Base-by-base conservation (phyloP, 2,888 invertebrate species). In the Meghimatium bilineatum region DNA sequence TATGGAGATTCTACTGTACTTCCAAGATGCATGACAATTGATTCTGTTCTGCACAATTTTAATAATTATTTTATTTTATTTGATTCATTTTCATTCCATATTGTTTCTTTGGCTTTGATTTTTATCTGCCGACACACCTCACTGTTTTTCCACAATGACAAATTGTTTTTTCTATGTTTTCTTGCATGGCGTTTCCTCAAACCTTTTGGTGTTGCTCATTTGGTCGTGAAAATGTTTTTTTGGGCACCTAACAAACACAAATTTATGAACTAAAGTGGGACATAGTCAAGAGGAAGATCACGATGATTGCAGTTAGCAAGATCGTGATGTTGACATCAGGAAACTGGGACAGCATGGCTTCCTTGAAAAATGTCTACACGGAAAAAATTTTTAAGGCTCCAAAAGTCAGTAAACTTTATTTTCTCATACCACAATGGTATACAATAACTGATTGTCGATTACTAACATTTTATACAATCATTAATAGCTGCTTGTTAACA, bases 321-420 rank as follows among this genome's bases (percentile, higher is more conserved):
- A 82, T 92, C 23, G 90, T 90, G 34, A 89, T 89, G 87, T 78
- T 91, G 66, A 90, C 91, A 0, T 88, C 89, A 0, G 92, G 91
- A 36, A 89, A 91, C 74, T 94, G 94, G 94, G 91, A 91, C 63
- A 93, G 92, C 29, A 87, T 94, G 32, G 90, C 91, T 0, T 91
- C 92, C 74, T 88, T 94, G 66, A 91, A 89, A 77, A 92, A 92
- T 69, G 90, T 94, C 36, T 94, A 92, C 89, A 93, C 92, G 14
- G 88, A 89, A 82, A 90, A 91, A 81, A 89, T 90, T 80, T 90
- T 91, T 85, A 85, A 88, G 85, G 86, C 88, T 66, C 91, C 91
- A 29, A 76, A 71, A 86, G 91, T 91, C 86, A 87, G 90, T 80
- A 26, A 20, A 26, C 26, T 20, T 14, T 71, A 38, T 20, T 69